These are phyloP conservation scores for Carollia perspicillata DNA, from an alignment of 2,113 vertebrate genomes.

Conservation along the genomic window DNA sequence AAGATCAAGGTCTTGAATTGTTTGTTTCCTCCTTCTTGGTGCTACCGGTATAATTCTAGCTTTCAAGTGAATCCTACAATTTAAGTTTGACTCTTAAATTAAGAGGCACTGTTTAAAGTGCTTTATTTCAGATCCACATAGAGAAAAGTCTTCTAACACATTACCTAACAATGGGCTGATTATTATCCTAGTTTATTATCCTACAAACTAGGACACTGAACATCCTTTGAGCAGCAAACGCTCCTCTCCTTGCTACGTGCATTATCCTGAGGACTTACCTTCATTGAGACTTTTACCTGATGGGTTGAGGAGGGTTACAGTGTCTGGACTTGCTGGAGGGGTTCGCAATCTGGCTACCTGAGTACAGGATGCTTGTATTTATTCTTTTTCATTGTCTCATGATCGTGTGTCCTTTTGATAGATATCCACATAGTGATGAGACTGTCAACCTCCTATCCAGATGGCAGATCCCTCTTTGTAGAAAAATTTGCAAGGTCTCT, in stretches of 20 bases:
- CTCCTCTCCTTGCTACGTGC: not conserved
- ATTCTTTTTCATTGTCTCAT: conserved; percentile 53
- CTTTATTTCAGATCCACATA: conserved; percentile 35
- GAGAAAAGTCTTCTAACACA: not conserved
- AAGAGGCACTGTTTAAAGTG: not conserved
- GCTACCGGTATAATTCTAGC: not conserved
- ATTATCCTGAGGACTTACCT: not conserved
- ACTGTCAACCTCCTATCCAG: conserved; percentile 62
- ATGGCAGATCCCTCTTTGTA: conserved; percentile 61
- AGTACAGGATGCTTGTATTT: conserved; percentile 32
- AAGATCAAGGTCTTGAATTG: not conserved
- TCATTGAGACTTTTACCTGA: conserved; percentile 8
- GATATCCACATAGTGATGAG: conserved; percentile 10
- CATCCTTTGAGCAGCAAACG: not conserved
- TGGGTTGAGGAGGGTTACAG: not conserved
- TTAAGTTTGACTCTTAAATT: conserved; percentile 38
- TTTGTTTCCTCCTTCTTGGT: not conserved
- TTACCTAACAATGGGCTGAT: not conserved
- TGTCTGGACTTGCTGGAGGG: not conserved
- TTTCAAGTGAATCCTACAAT: not conserved
- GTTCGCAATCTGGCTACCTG: not conserved
- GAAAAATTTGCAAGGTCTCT: conserved; percentile 63
- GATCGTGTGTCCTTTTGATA: conserved; percentile 57
- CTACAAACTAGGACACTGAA: not conserved
- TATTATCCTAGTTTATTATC: not conserved